phyloP scores from a whole-genome alignment of 1,140 invertebrate species.

The Drosophila rhopaloa region DNA sequence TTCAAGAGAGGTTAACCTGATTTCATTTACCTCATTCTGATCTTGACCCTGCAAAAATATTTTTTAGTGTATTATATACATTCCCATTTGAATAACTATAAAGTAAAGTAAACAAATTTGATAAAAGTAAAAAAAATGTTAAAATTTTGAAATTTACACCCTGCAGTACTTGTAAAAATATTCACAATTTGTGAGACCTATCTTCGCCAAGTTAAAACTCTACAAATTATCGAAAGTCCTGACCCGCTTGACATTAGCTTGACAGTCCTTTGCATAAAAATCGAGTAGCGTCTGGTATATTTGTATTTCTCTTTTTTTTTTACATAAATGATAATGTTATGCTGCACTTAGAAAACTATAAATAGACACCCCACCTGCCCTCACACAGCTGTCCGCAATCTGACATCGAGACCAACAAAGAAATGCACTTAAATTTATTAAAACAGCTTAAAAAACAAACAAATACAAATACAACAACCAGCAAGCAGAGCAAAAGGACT shows the following conservation, averaged over 20 bases:
- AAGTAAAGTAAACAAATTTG: not conserved
- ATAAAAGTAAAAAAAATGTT: not conserved
- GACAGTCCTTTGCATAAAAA: too few species aligned
- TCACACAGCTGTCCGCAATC: conserved; percentile 45
- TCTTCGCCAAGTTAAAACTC: too few species aligned
- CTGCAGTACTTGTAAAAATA: too few species aligned
- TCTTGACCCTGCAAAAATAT: too few species aligned
- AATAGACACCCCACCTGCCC: conserved; percentile 24
- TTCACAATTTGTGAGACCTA: too few species aligned
- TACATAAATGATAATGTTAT: conserved; percentile 1
- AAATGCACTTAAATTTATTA: conserved; percentile 77
- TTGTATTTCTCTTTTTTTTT: not conserved
- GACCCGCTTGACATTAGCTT: too few species aligned
- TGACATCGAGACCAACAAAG: conserved; percentile 50
- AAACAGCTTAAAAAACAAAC: conserved; percentile 42
- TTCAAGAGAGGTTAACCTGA: too few species aligned
- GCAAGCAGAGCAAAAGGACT: conserved; percentile 17
- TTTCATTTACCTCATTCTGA: too few species aligned
- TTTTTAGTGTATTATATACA: too few species aligned
- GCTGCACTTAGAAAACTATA: conserved; percentile 13
- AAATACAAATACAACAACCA: conserved; percentile 38
- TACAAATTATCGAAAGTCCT: too few species aligned
- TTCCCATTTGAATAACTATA: not conserved
- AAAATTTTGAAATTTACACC: too few species aligned
- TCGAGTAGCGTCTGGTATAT: too few species aligned